phyloP scores from a whole-genome alignment of 2,113 vertebrate genomes.

The Sisor rabdophorus region DNA sequence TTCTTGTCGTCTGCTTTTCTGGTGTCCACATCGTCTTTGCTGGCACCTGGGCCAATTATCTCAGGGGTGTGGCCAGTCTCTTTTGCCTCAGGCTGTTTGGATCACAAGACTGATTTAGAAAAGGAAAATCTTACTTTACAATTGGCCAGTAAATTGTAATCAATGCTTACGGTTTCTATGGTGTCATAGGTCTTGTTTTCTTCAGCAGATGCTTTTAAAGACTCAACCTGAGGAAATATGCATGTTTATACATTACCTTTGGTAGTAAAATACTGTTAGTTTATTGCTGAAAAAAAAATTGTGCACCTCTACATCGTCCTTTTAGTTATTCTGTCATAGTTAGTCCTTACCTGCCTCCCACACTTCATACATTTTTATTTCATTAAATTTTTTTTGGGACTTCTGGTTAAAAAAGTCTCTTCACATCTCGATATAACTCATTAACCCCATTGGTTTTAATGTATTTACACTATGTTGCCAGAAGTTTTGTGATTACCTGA shows the following conservation, averaged over 20 bases:
- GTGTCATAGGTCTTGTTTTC: constrained; percentile 53
- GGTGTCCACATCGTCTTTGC: constrained; percentile 48
- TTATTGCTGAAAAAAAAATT: neutral
- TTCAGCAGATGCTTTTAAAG: constrained; percentile 39
- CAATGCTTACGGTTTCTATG: constrained; percentile 53
- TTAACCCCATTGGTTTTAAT: too few species aligned
- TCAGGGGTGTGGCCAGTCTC: constrained; percentile 70
- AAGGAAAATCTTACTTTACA: neutral
- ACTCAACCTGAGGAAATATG: constrained; percentile 37
- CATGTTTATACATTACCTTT: neutral
- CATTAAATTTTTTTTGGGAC: too few species aligned
- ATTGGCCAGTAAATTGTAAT: neutral
- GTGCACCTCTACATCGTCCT: neutral
- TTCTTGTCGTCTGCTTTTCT: constrained; percentile 54
- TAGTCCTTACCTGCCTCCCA: too few species aligned
- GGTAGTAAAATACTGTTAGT: neutral
- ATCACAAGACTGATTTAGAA: neutral
- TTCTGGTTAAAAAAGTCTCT: too few species aligned
- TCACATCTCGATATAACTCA: too few species aligned
- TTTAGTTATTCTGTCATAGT: too few species aligned
- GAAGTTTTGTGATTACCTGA: too few species aligned
- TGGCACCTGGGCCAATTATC: constrained; percentile 52
- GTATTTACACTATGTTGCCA: too few species aligned
- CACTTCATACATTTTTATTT: too few species aligned
- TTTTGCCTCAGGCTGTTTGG: constrained; percentile 58